Evolutionary conservation across 2,888 invertebrate species (phyloP), one percentile per base, ranked within the genome.

Genomic region (Lampropteryx suffumata): DNA sequence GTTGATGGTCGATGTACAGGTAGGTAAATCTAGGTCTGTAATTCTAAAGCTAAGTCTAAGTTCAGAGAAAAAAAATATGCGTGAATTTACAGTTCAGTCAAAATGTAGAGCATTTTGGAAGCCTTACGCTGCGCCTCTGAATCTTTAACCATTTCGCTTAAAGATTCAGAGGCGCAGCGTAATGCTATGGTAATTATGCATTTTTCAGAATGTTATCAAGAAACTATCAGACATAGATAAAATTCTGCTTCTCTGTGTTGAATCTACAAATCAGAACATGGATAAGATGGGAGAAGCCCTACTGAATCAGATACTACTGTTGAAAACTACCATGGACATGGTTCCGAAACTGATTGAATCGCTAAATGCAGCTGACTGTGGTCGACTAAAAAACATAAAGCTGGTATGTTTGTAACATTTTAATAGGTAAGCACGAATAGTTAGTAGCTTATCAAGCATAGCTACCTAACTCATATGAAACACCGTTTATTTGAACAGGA

Each of bases 141-240:
- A n/a, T n/a, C n/a, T n/a, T n/a, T n/a, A n/a, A n/a, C n/a, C n/a
- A n/a, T n/a, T n/a, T n/a, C n/a, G n/a, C n/a, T n/a, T n/a, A n/a
- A n/a, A n/a, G n/a, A n/a, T n/a, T n/a, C n/a, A n/a, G n/a, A n/a
- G n/a, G n/a, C n/a, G n/a, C n/a, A n/a, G n/a, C n/a, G n/a, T n/a
- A n/a, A n/a, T n/a, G n/a, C n/a, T n/a, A 24, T 24, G 5, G 7
- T 24, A 5, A 7, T 24, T 3, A 21, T 21, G 21, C 24, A 24
- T 6, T 33, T 42, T 33, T 34, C 30, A 94, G 94, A 91, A 91
- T 47, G 87, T 92, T 2, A 76, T 96, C 34, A 91, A 92, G 55
- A 93, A 94, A 64, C 90, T 97, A 50, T 84, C 92, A 1, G 96
- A 96, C 58, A 92, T 97, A n/a, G 97, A 98, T 67, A 94, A 94